These are phyloP conservation scores for Takifugu rubripes DNA, from an alignment of 2,797 vertebrate genomes.

Conservation along the genomic window DNA sequence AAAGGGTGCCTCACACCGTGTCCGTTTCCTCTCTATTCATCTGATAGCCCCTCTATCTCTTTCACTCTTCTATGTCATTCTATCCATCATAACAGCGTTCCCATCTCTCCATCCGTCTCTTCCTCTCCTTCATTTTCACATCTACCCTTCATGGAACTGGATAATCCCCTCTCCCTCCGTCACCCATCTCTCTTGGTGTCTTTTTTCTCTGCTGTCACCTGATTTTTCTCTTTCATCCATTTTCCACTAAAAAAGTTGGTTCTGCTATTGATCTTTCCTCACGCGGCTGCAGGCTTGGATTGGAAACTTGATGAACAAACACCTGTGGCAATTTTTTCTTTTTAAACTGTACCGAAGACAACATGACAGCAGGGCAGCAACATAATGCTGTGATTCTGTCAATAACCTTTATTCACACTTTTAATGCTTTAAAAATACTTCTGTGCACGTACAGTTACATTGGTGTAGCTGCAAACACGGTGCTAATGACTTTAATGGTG, in stretches of 20 bases:
- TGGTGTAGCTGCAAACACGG: no score
- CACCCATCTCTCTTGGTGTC: conserved; percentile 37
- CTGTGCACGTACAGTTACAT: no score
- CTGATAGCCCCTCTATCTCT: conserved; percentile 19
- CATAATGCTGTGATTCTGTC: no score
- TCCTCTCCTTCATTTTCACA: conserved; percentile 31
- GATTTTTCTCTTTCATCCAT: conserved; percentile 11
- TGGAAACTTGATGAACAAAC: not conserved
- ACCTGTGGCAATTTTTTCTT: not conserved
- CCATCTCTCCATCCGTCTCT: conserved; percentile 50
- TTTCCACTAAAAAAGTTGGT: conserved; percentile 2
- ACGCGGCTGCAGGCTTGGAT: not conserved
- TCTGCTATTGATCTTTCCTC: conserved; percentile 1
- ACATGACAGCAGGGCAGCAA: no score
- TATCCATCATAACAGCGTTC: conserved; percentile 59
- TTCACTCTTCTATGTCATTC: conserved; percentile 27
- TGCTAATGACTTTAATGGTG: no score
- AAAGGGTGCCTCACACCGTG: conserved; percentile 37
- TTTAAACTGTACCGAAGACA: no score
- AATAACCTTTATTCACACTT: no score
- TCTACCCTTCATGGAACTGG: conserved; percentile 22
- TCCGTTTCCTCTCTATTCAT: conserved; percentile 40
- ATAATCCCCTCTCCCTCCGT: conserved; percentile 42
- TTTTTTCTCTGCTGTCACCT: conserved; percentile 3
- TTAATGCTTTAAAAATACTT: no score